Conservation (phyloP, 2,113 vertebrate species). For the Heliornis fulica region DNA sequence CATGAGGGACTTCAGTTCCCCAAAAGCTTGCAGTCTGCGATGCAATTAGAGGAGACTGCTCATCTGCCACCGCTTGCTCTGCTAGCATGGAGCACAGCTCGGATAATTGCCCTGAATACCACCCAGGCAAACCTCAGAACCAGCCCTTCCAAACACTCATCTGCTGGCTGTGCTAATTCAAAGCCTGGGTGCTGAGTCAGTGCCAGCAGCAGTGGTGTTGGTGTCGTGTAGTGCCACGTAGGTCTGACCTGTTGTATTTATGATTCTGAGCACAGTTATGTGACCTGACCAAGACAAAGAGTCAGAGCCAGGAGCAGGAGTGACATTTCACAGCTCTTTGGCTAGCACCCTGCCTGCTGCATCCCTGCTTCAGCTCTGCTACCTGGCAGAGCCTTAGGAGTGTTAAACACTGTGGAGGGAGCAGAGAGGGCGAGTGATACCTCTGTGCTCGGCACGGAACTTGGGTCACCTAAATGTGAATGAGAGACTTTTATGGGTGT, state of each 20-base stretch:
- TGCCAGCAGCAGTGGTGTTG: background rate
- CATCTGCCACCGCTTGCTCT: background rate
- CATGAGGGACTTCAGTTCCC: background rate
- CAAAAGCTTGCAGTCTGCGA: background rate
- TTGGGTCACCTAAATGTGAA: background rate
- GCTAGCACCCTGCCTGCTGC: background rate
- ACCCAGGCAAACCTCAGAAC: background rate
- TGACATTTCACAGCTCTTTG: background rate
- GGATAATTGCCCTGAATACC: background rate
- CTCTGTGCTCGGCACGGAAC: background rate
- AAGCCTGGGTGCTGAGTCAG: background rate
- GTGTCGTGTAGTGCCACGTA: background rate
- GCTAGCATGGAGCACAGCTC: background rate
- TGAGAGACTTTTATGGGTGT: background rate
- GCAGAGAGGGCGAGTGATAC: background rate
- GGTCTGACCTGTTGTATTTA: background rate
- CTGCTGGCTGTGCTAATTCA: background rate
- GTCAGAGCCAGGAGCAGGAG: background rate
- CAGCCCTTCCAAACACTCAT: background rate
- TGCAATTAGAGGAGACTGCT: background rate
- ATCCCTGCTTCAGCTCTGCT: background rate
- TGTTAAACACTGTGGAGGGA: background rate
- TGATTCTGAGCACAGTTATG: background rate
- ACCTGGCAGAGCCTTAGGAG: background rate
- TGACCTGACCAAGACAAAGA: background rate